Conservation (phyloP, 2,797 vertebrate species). For the Microctenopoma steveboyesi region DNA sequence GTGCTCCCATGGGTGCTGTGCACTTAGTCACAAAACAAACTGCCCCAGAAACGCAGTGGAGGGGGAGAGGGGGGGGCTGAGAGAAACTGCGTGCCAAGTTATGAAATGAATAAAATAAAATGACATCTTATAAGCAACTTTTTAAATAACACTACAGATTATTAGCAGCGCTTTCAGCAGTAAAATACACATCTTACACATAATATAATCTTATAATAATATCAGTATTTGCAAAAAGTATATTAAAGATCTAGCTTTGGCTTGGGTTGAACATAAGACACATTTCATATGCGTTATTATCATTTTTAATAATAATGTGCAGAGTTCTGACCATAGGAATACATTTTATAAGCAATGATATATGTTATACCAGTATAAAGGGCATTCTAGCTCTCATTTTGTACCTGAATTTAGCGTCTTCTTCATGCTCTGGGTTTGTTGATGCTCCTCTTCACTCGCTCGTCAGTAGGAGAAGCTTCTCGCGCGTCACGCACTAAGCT, state of each 20-base stretch:
- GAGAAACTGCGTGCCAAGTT: conserved; percentile 37
- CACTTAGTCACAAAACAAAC: conserved; percentile 24
- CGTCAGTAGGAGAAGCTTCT: conserved; percentile 10
- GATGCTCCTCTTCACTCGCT: conserved; percentile 25
- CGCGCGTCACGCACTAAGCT: conserved; percentile 5
- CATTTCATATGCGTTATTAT: no score
- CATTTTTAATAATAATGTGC: not conserved
- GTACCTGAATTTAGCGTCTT: conserved; percentile 74
- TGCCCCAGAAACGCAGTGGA: conserved; percentile 33
- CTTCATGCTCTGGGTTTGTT: conserved; percentile 68
- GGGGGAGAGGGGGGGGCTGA: conserved; percentile 2
- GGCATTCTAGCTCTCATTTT: no score
- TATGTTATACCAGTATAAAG: not conserved
- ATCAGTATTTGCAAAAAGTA: not conserved
- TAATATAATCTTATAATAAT: not conserved
- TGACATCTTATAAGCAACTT: not conserved
- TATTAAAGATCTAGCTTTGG: no score
- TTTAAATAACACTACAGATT: no score
- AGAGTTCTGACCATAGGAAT: not conserved
- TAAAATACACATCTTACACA: not conserved
- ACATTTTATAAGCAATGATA: not conserved
- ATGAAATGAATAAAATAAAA: conserved; percentile 3
- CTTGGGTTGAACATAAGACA: no score
- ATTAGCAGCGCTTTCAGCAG: no score
- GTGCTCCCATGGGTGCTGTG: conserved; percentile 48